Evolutionary conservation across 2,113 vertebrate species (phyloP), one percentile per base, ranked within the genome.

Genomic region (Dipodomys ordii): DNA sequence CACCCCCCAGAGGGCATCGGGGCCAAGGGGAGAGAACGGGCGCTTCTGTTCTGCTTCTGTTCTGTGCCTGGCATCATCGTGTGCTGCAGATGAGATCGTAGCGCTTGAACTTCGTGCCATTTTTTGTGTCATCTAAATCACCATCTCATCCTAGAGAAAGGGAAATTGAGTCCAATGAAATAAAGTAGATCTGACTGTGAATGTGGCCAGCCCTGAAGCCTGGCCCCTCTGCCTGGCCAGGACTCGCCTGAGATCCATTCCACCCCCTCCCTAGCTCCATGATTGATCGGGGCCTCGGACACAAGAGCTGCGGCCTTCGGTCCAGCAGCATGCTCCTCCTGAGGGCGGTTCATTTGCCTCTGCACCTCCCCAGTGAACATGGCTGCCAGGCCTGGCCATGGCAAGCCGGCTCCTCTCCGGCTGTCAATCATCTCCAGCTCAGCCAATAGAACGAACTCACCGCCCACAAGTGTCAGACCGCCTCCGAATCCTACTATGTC

Each of bases 381-480:
- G 81, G 9, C 16, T 11, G 2, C 25, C 28, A 19, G 74, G 60
- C 32, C 3, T 0, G 1, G 57, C 2, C 16, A 1, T n/a, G 7
- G 3, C 32, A 23, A 12, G 28, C 60, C 9, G n/a, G 16, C 12
- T 20, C 25, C 13, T 19, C 19, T n/a, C 22, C 62, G 16, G 60
- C 23, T 18, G 30, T 9, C 1, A 0, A 85, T 5, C 79, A 85
- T 5, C 79, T 57, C 30, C 64, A 67, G 74, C 25, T 23, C 65
- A 53, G 27, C 11, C n/a, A 35, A 12, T 6, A 13, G 19, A 69
- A 67, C 0, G 6, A 22, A 27, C 2, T 8, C 15, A 20, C 53
- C 4, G 4, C 0, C 39, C 46, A 32, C 1, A 0, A 0, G 44
- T 27, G 32, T 35, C 30, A 39, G 20, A 6, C 27, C 3, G 11